phyloP scores from a whole-genome alignment of 2,888 invertebrate genomes.

The Phyllotreta striolata region DNA sequence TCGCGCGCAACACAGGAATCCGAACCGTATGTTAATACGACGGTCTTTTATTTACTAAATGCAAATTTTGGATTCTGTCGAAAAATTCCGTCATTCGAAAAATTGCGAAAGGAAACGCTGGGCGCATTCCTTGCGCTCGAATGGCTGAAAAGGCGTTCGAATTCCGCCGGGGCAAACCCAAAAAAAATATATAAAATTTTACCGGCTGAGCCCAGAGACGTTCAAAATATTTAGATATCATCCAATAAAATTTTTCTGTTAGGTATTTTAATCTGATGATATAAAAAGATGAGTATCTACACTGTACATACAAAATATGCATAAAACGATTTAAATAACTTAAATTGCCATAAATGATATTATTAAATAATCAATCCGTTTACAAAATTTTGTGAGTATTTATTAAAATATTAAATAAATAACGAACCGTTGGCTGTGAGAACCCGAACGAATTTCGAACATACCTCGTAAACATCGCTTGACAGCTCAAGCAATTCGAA shows the following conservation, averaged over 20 bases:
- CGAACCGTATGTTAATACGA: slow-evolving; percentile 33
- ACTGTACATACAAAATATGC: no score
- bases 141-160: slow-evolving; percentile 33
- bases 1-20: slow-evolving; percentile 32
- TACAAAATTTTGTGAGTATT: not conserved
- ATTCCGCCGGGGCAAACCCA: slow-evolving; percentile 22
- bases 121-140: slow-evolving; percentile 30
- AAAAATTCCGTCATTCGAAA: slow-evolving; percentile 42
- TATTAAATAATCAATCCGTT: no score
- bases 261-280: no score
- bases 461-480: slow-evolving; percentile 33
- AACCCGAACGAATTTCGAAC: slow-evolving; percentile 28
- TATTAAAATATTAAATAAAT: slow-evolving; percentile 14
- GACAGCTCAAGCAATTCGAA: slow-evolving; percentile 38
- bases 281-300: no score
- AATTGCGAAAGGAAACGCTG: slow-evolving; percentile 40
- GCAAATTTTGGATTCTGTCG: slow-evolving; percentile 37
- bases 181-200: no score
- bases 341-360: no score
- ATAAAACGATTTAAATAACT: no score
- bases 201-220: no score
- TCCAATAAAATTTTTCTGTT: no score
- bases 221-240: no score
- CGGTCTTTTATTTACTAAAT: slow-evolving; percentile 33
- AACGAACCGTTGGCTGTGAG: not conserved